phyloP scores from a whole-genome alignment of 2,113 vertebrate genomes.

The Sapajus apella region DNA sequence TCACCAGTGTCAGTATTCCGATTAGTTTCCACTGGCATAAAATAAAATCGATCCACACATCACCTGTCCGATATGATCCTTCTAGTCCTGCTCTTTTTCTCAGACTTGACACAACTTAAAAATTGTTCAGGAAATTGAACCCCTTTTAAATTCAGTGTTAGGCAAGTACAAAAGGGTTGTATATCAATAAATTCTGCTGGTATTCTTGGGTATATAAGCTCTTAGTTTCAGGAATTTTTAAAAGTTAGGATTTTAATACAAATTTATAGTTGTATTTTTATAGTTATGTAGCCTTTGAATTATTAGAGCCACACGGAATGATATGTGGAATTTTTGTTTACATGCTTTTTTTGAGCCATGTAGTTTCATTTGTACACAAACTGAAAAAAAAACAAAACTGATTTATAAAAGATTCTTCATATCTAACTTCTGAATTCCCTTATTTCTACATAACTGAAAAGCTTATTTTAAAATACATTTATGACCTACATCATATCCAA shows the following conservation, averaged over 20 bases:
- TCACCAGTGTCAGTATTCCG: neutral
- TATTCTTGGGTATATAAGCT: neutral
- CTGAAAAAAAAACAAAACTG: constrained; percentile 41
- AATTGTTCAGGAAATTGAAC: neutral
- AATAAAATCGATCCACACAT: neutral
- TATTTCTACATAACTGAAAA: neutral
- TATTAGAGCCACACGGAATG: neutral
- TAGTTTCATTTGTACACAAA: neutral
- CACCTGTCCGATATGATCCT: neutral
- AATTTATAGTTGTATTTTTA: constrained; percentile 19
- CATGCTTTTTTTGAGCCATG: neutral
- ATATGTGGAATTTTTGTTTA: neutral
- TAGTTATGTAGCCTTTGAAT: constrained; percentile 25
- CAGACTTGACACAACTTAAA: neutral
- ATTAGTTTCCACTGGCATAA: constrained; percentile 16
- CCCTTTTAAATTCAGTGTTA: neutral
- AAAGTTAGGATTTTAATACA: neutral
- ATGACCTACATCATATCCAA: neutral
- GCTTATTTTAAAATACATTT: neutral
- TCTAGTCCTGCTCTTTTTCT: neutral
- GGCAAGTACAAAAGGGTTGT: neutral
- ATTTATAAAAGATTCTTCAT: neutral
- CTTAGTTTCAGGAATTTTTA: neutral
- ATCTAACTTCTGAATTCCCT: constrained; percentile 33
- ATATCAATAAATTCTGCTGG: neutral